Evolutionary conservation across 2,113 vertebrate genomes (phyloP), one percentile per base, ranked within the genome.

Genomic region (Abramis brama): DNA sequence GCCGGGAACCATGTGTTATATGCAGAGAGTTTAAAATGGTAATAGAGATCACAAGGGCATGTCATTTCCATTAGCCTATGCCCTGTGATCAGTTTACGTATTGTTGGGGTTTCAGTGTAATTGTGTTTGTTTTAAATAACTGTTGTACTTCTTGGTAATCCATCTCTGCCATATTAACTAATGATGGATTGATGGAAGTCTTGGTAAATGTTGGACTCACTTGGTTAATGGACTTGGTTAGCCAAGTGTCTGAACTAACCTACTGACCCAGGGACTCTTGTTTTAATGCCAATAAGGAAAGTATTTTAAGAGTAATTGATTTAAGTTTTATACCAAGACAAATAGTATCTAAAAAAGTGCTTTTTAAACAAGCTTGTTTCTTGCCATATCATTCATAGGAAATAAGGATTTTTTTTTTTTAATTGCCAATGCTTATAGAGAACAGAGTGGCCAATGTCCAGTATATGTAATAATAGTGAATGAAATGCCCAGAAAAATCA

Each of bases 51-150:
- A 43, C 23, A 19, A 7, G 36, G 27, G 17, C 39, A 68, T 52
- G 25, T 21, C 3, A 30, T 70, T 70, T 30, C 62, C 27, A 36
- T 68, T 36, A 52, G 25, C 59, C 15, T 64, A 19, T 45, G 39
- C 5, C 78, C 57, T 80, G 79, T 68, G n/a, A 52, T 82, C 43
- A 47, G 78, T 64, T 77, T 33, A 55, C 25, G 10, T 79, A 39
- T 43, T 68, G 62, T 68, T 50, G 60, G 19, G 25, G n/a, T 43
- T 80, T 80, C 21, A 9, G 55, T 82, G 45, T 68, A 33, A 66
- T 68, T 70, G 60, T 82, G 60, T 82, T 64, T 50, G 60, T 47
- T 50, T 59, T 59, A 33, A 55, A 30, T 39, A 45, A 25, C 33
- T 19, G 15, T 80, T 80, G 33, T 25, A 43, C n/a, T 82, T 39